These are phyloP conservation scores for Synergus laeviventris DNA, from an alignment of 2,888 invertebrate species.

Conservation along the genomic window DNA sequence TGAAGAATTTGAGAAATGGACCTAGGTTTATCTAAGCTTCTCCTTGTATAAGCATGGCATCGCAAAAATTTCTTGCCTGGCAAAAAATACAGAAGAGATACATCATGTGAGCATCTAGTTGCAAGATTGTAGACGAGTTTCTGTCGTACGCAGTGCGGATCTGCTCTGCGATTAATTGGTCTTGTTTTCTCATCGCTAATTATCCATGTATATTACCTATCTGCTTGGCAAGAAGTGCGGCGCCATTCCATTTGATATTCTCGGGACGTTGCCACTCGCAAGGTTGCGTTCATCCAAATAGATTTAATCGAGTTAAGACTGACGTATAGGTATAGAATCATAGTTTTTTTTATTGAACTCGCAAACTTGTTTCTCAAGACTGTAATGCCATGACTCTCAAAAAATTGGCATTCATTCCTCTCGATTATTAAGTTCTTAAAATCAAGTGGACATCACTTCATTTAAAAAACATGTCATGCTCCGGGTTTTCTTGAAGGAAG, in stretches of 20 bases:
- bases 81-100: constrained; percentile 11
- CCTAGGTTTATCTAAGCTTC: neutral
- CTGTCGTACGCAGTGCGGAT: constrained; percentile 33
- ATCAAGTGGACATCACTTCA: neutral
- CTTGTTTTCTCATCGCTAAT: constrained; percentile 39
- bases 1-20: neutral
- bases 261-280: constrained; percentile 26
- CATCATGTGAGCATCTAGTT: constrained; percentile 33
- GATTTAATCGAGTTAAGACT: constrained; percentile 39
- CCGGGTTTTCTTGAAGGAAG: neutral
- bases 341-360: constrained; percentile 17
- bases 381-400: constrained; percentile 16
- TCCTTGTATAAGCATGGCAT: neutral
- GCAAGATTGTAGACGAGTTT: constrained; percentile 26
- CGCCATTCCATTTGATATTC: constrained; percentile 40
- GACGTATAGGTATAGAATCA: constrained; percentile 36
- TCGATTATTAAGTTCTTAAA: constrained; percentile 15
- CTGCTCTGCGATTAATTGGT: constrained; percentile 37
- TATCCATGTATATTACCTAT: constrained; percentile 40
- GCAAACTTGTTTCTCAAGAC: constrained; percentile 26
- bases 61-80: neutral
- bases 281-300: constrained; percentile 34
- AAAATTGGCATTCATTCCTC: neutral
- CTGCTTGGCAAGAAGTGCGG: constrained; percentile 38
- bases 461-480: neutral